Base-by-base conservation (phyloP, 2,113 vertebrate genomes). In the Pluvianellus socialis region DNA sequence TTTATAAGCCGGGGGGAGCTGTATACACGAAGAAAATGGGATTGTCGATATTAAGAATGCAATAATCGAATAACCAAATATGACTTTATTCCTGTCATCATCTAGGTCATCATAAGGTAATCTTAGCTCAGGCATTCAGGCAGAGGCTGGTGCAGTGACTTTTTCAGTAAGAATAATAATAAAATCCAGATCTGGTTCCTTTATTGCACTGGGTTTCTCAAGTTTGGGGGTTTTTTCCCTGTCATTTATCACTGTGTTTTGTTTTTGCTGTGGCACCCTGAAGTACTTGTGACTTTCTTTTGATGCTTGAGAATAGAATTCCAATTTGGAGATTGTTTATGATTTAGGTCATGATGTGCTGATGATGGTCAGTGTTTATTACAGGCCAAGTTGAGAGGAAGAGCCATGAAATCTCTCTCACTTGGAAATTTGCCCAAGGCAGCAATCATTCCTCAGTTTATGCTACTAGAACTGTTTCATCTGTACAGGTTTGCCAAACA, bases 341-440 rank as follows among this genome's bases (percentile, higher is more conserved):
- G 85, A 90, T 91, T 94, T 77, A 59, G 86, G 62, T 82, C 86
- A 55, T 24, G 65, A 62, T 58, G 84, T 92, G 49, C 94, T 92
- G 45, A 61, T 58, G 73, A 68, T 72, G 80, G 79, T 61, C 76
- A 63, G 73, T 68, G 33, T 68, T 94, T 82, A 27, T 93, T 89
- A 26, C 30, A 45, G 56, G 61, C 83, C 86, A 81, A 84, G 52
- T 32, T 2, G 4, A 53, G 62, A 92, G 81, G 75, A 94, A 88
- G 26, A 86, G 65, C 72, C 18, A 5, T 49, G 93, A 94, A 86
- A 80, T 82, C 49, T 49, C 40, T 75, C 70, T 89, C 77, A 44
- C 49, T 95, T 95, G 91, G 92, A 92, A 74, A 23, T 47, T 38
- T 90, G 89, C 92, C 96, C 94, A 89, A 91, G 91, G 89, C 77